Conservation (phyloP, 2,888 invertebrate species). For the Diarsia brunnea region DNA sequence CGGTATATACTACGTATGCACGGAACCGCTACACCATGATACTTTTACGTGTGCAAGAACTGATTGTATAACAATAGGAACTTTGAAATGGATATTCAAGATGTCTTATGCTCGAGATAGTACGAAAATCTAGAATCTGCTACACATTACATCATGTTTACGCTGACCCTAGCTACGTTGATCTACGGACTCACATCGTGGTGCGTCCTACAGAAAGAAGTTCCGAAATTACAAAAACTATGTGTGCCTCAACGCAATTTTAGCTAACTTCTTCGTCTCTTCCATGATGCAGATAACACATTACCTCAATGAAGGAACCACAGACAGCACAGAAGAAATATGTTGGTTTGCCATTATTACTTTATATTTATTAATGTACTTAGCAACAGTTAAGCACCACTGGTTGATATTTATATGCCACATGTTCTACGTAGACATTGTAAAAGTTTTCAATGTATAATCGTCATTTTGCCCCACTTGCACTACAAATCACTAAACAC, state of each 20-base stretch:
- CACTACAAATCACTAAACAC: too few species aligned
- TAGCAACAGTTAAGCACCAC: slow-evolving; percentile 3
- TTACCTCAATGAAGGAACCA: background rate
- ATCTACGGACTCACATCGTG: slow-evolving; percentile 21
- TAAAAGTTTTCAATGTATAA: background rate
- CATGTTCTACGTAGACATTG: slow-evolving; percentile 6
- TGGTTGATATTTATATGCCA: slow-evolving; percentile 6
- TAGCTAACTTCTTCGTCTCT: background rate
- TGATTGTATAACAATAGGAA: background rate
- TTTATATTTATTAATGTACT: slow-evolving; percentile 8
- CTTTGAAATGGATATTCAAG: background rate
- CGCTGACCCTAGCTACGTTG: background rate
- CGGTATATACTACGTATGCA: too few species aligned
- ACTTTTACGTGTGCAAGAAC: background rate
- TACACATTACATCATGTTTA: background rate
- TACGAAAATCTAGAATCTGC: background rate
- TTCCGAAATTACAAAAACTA: slow-evolving; percentile 14
- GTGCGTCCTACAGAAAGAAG: background rate
- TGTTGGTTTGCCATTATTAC: background rate
- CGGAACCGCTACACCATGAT: too few species aligned
- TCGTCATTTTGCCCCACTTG: too few species aligned
- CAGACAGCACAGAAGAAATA: background rate
- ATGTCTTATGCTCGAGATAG: slow-evolving; percentile 1
- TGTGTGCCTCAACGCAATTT: slow-evolving; percentile 11
- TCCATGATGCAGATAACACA: background rate